phyloP scores from a whole-genome alignment of 1,140 invertebrate species.

The Leptinotarsa undecemlineata region DNA sequence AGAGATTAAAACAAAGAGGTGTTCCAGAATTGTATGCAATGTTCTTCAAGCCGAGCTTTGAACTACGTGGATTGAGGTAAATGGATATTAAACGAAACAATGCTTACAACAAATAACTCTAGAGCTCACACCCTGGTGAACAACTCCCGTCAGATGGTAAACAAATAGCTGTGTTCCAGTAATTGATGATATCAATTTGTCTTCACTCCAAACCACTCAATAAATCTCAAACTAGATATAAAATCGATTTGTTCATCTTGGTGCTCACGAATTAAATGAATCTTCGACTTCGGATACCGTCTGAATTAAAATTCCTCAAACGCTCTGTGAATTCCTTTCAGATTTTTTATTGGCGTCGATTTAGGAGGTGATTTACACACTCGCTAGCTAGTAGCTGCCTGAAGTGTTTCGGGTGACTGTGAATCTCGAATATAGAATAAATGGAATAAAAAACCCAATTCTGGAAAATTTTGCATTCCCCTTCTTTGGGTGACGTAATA shows the following conservation, averaged over 20 bases:
- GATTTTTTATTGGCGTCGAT: slow-evolving; percentile 1
- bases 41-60: not conserved
- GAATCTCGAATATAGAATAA: too few species aligned
- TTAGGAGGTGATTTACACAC: not conserved
- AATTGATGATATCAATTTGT: slow-evolving; percentile 4
- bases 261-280: slow-evolving; percentile 5
- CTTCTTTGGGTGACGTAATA: too few species aligned
- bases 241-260: not conserved
- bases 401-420: not conserved
- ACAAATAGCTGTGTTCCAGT: not conserved
- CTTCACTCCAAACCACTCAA: not conserved
- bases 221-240: slow-evolving; percentile 4
- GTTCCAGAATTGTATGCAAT: not conserved
- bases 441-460: too few species aligned
- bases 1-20: too few species aligned
- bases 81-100: not conserved
- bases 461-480: too few species aligned
- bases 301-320: not conserved
- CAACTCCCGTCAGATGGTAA: not conserved
- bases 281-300: not conserved
- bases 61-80: not conserved
- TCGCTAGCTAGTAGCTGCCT: not conserved
- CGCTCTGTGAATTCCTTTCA: not conserved
- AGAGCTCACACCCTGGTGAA: not conserved
- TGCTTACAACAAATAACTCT: not conserved